A percentile compares a stretch with the other conserved stretches of the same genome.
These are phyloP conservation scores for Digitonthophagus gazella DNA, from an alignment of 2,888 invertebrate species.

Conservation along the genomic window DNA sequence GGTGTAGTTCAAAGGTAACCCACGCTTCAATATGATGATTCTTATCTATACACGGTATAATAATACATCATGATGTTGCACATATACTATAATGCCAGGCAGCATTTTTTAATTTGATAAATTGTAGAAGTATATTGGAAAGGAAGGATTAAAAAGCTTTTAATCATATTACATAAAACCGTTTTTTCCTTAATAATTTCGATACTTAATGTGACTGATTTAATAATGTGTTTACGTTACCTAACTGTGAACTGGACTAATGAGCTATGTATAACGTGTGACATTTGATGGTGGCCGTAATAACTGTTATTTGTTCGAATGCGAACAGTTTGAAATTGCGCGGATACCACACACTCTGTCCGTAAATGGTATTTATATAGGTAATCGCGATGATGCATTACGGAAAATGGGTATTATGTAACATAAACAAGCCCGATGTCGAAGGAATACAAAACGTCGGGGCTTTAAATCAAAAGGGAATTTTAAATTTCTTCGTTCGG, in stretches of 20 bases:
- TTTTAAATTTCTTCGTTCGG: background rate
- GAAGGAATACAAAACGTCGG: background rate
- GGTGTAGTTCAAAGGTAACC: too few species aligned
- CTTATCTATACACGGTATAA: too few species aligned
- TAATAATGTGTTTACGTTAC: background rate
- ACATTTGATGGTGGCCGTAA: background rate
- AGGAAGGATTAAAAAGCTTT: too few species aligned
- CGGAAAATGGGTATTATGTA: background rate
- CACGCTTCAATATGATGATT: too few species aligned
- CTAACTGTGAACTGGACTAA: background rate
- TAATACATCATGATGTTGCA: too few species aligned
- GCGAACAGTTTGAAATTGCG: background rate
- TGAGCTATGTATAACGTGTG: background rate
- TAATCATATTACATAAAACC: too few species aligned
- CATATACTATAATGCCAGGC: too few species aligned
- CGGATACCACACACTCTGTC: background rate
- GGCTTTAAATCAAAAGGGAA: background rate
- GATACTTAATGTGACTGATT: too few species aligned
- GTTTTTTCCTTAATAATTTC: too few species aligned
- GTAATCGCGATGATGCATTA: background rate
- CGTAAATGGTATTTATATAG: background rate
- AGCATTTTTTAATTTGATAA: too few species aligned
- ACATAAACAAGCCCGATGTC: background rate
- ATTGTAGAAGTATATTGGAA: too few species aligned
- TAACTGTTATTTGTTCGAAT: background rate